phyloP scores from a whole-genome alignment of 1,140 invertebrate genomes.

The Melitaea cinxia region DNA sequence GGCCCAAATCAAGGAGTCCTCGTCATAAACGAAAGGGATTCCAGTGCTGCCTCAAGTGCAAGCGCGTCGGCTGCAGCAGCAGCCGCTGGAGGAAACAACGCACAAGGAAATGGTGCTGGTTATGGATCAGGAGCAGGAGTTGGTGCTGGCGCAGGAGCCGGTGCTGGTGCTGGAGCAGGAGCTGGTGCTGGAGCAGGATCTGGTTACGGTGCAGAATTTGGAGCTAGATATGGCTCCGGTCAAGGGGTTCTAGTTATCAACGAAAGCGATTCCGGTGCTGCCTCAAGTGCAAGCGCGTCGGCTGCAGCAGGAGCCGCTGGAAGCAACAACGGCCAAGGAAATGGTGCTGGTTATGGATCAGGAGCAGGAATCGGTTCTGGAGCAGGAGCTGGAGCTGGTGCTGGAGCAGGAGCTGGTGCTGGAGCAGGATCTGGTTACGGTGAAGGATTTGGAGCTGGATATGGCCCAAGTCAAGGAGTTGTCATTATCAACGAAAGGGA shows the following conservation, averaged over 20 bases:
- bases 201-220: not conserved
- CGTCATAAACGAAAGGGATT: conserved; percentile 2
- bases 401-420: not conserved
- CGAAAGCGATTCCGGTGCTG: not conserved
- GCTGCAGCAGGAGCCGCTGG: too few relatives aligned
- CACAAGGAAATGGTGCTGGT: not conserved
- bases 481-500: not conserved
- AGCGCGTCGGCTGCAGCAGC: not conserved
- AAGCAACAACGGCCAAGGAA: too few relatives aligned
- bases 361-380: not conserved
- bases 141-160: not conserved
- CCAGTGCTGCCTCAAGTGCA: not conserved
- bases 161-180: not conserved
- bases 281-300: not conserved
- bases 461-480: not conserved
- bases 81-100: not conserved
- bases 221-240: too few relatives aligned
- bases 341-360: too few relatives aligned
- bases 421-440: not conserved
- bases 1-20: conserved; percentile 16
- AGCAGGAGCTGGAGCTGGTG: not conserved
- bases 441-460: not conserved
- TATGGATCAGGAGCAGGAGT: not conserved
- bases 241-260: too few relatives aligned
- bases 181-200: too few relatives aligned